Evolutionary conservation across 2,888 invertebrate species (phyloP).

Genomic region (Apeira syringaria): DNA sequence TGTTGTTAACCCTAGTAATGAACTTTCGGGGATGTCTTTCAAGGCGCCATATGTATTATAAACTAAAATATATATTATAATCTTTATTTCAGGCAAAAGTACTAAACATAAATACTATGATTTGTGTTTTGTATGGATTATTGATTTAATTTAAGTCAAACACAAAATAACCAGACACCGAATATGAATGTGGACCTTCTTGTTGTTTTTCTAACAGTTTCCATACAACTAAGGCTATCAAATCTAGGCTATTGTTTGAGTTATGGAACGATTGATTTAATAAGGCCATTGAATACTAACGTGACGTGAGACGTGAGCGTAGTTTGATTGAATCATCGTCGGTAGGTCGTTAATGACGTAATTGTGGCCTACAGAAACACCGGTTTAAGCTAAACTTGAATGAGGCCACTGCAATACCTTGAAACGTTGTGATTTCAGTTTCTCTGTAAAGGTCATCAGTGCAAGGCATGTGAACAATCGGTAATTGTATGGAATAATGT

Average conservation of each 20-base stretch:
- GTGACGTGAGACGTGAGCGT: slow-evolving; percentile 24
- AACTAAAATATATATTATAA: no score
- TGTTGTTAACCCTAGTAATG: no score
- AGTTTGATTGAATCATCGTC: slow-evolving; percentile 65
- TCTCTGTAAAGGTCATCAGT: not conserved
- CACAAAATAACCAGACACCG: no score
- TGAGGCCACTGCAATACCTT: slow-evolving; percentile 27
- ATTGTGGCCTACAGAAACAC: slow-evolving; percentile 64
- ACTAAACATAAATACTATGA: no score
- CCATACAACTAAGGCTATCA: slow-evolving; percentile 46
- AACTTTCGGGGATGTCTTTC: no score
- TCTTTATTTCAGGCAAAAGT: no score
- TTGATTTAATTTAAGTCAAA: no score
- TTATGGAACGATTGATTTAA: slow-evolving; percentile 45
- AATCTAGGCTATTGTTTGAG: slow-evolving; percentile 9
- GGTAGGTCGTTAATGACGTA: slow-evolving; percentile 60
- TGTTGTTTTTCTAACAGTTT: no score
- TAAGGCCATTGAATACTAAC: slow-evolving; percentile 36
- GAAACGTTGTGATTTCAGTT: not conserved
- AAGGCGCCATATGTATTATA: no score
- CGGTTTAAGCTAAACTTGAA: slow-evolving; percentile 41
- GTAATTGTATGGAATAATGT: no score
- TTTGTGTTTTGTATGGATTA: no score
- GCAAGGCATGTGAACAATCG: not conserved
- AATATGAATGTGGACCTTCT: no score